These are phyloP conservation scores for Pygmarrhopalites habei DNA, from an alignment of 1,140 invertebrate genomes.

Conservation along the genomic window DNA sequence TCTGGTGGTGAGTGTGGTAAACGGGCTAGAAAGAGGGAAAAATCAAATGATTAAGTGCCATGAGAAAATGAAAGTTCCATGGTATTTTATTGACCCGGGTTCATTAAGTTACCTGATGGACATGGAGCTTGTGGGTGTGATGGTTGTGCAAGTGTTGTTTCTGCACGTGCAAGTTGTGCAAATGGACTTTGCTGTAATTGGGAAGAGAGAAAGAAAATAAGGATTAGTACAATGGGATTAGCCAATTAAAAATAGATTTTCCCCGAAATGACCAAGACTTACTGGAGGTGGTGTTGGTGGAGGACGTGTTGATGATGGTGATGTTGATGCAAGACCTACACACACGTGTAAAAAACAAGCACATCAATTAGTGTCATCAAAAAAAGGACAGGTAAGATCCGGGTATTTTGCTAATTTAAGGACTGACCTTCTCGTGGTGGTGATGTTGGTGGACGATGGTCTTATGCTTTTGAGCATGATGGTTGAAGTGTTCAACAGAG, in stretches of 20 bases:
- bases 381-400: too few species aligned
- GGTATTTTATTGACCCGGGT: not conserved
- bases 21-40: too few species aligned
- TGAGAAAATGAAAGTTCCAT: not conserved
- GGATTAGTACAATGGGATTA: not conserved
- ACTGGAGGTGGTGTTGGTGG: constrained; percentile 21
- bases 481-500: not conserved
- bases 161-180: constrained; percentile 26
- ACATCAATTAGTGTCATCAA: too few species aligned
- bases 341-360: too few species aligned
- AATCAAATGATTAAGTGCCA: not conserved
- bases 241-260: not conserved
- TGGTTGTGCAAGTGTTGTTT: constrained; percentile 20
- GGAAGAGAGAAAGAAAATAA: not conserved
- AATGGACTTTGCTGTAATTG: constrained; percentile 14
- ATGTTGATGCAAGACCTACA: constrained; percentile 12
- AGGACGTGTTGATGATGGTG: constrained; percentile 25
- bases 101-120: not conserved
- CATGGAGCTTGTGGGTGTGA: constrained; percentile 15
- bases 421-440: constrained; percentile 14
- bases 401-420: too few species aligned
- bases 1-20: constrained; percentile 17
- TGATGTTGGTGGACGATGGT: constrained; percentile 18
- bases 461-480: not conserved
- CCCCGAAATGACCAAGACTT: not conserved